phyloP scores from a whole-genome alignment of 2,797 vertebrate species.

The Sciurus vulgaris region DNA sequence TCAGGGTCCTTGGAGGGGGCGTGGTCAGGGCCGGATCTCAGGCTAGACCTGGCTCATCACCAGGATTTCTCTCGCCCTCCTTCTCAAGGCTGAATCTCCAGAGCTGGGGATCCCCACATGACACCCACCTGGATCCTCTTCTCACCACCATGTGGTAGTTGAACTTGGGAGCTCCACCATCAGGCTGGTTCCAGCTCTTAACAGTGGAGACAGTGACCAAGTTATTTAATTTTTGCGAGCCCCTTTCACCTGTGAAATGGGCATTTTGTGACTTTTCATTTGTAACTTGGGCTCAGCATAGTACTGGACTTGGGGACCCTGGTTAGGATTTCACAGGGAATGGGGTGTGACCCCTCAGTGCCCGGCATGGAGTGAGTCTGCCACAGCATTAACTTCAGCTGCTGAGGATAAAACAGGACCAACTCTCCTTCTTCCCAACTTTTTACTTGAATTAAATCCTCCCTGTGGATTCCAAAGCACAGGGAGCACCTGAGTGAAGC shows the following conservation, averaged over 20 bases:
- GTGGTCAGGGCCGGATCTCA: not conserved
- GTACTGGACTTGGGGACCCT: not conserved
- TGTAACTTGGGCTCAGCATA: not conserved
- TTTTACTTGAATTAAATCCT: not conserved
- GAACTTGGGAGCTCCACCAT: accelerated
- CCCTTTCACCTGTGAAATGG: not conserved
- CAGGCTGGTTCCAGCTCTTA: not conserved
- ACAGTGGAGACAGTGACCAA: not conserved
- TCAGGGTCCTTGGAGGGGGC: not conserved
- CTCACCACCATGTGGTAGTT: not conserved
- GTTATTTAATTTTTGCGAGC: not conserved
- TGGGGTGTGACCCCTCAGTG: no score
- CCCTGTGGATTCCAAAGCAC: not conserved
- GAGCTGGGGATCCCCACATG: no score
- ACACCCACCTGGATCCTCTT: not conserved
- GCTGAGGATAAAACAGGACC: not conserved
- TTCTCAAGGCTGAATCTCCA: not conserved
- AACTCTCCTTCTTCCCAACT: not conserved
- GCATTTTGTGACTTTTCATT: not conserved
- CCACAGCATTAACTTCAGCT: not conserved
- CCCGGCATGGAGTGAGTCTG: not conserved
- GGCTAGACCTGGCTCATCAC: not conserved
- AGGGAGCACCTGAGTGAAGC: not conserved
- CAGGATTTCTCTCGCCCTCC: not conserved
- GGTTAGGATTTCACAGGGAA: not conserved